Conservation (phyloP, 1,140 invertebrate genomes). For the Neodiprion lecontei region DNA sequence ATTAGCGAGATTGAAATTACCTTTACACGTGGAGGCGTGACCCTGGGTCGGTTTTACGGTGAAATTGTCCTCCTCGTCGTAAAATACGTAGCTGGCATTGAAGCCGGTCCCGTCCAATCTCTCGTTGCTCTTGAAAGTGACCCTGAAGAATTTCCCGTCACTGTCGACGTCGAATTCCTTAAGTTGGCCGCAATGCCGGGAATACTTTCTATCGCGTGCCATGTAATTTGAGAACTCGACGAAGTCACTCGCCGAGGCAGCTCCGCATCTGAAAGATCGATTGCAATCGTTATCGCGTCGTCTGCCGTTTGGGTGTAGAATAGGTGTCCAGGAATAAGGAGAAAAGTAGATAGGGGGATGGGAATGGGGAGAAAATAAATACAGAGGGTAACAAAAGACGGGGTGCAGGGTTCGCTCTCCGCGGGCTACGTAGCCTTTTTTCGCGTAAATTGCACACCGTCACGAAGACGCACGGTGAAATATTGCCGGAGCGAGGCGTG, state of each 20-base stretch:
- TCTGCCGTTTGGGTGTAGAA: not conserved
- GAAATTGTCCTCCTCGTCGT: constrained; percentile 58
- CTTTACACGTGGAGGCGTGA: constrained; percentile 45
- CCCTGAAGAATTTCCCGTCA: constrained; percentile 91
- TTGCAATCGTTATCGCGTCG: not conserved
- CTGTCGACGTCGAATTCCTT: constrained; percentile 83
- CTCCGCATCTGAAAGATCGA: constrained; percentile 78
- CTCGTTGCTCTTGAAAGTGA: constrained; percentile 93
- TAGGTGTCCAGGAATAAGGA: not conserved
- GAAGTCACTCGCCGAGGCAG: constrained; percentile 87
- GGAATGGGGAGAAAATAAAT: not conserved
- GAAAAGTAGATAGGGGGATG: not conserved
- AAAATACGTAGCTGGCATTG: constrained; percentile 88
- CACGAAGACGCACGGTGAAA: too few relatives aligned
- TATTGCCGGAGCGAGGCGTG: too few relatives aligned
- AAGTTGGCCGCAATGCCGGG: constrained; percentile 84
- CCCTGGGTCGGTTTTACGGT: constrained; percentile 53
- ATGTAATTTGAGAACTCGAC: constrained; percentile 95
- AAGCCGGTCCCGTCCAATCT: constrained; percentile 93
- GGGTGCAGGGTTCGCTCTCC: not conserved
- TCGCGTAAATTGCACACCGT: too few relatives aligned
- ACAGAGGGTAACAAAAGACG: not conserved
- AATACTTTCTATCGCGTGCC: constrained; percentile 84
- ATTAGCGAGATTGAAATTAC: constrained; percentile 42
- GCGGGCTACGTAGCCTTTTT: too few relatives aligned